Conservation (phyloP, 2,113 vertebrate genomes). For the Condylura cristata region DNA sequence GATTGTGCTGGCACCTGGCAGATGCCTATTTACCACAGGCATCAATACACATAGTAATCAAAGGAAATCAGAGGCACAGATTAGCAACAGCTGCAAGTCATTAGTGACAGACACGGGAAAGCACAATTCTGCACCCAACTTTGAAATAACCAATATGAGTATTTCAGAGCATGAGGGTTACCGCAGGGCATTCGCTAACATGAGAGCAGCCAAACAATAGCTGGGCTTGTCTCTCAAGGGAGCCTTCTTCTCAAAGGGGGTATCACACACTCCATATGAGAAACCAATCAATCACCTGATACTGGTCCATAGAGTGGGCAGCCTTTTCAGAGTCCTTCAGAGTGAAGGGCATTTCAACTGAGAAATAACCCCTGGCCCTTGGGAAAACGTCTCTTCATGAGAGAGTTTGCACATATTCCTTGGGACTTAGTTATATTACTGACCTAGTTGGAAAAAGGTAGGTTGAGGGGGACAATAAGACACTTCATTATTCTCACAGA, state of each 20-base stretch:
- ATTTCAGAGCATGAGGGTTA: constrained; percentile 87
- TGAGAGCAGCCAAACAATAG: constrained; percentile 87
- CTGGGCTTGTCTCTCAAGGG: constrained; percentile 85
- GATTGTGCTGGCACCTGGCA: constrained; percentile 92
- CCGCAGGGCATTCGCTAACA: constrained; percentile 84
- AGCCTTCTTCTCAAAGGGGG: constrained; percentile 74
- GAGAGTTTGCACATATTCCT: not conserved
- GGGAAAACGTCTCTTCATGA: not conserved
- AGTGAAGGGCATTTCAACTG: not conserved
- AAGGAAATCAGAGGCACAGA: constrained; percentile 92
- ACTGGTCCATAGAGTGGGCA: constrained; percentile 52
- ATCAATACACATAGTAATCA: constrained; percentile 92
- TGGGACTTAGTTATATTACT: constrained; percentile 26
- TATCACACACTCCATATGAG: constrained; percentile 14
- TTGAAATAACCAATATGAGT: constrained; percentile 88
- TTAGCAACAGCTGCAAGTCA: constrained; percentile 93
- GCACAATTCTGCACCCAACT: constrained; percentile 89
- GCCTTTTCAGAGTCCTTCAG: not conserved
- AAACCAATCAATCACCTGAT: constrained; percentile 73
- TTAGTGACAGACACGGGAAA: constrained; percentile 92
- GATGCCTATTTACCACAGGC: constrained; percentile 92
- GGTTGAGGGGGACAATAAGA: not conserved
- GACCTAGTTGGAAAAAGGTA: not conserved
- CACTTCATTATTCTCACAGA: not conserved
- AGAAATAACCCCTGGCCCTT: constrained; percentile 3